Conservation (phyloP, 1,140 invertebrate genomes). For the Sminthurides bifidus region DNA sequence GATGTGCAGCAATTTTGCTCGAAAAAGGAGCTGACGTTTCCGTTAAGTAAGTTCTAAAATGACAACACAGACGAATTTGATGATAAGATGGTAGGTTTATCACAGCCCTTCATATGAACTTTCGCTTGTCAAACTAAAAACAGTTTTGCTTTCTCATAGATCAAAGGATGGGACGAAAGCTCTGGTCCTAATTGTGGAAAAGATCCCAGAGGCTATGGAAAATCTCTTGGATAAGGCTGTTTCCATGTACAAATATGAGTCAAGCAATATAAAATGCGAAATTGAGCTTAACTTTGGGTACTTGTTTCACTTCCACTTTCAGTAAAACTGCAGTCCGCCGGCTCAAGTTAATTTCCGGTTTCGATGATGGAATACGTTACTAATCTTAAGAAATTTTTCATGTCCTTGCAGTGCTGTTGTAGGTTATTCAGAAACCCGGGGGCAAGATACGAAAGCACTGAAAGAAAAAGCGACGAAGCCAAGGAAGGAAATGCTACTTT, state of each 20-base stretch:
- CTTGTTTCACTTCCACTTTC: neutral
- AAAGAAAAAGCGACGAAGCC: slow-evolving; percentile 11
- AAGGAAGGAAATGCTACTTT: slow-evolving; percentile 27
- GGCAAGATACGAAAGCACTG: slow-evolving; percentile 1
- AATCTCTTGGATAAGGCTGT: slow-evolving; percentile 50
- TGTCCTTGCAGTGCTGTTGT: slow-evolving; percentile 22
- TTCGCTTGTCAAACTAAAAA: neutral
- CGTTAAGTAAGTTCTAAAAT: slow-evolving; percentile 23
- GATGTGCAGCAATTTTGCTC: slow-evolving; percentile 24
- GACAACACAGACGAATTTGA: neutral
- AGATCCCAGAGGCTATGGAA: slow-evolving; percentile 56
- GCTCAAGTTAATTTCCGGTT: neutral
- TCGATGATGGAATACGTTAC: neutral
- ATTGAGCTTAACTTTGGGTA: slow-evolving; percentile 56
- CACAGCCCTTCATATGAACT: neutral
- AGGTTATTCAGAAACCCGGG: slow-evolving; percentile 26
- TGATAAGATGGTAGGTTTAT: neutral
- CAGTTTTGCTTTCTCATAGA: slow-evolving; percentile 28
- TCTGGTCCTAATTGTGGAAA: slow-evolving; percentile 62
- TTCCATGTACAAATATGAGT: slow-evolving; percentile 51
- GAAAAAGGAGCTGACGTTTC: slow-evolving; percentile 30
- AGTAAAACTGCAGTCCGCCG: neutral
- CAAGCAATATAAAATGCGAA: slow-evolving; percentile 68
- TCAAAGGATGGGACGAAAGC: slow-evolving; percentile 68
- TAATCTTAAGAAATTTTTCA: neutral